Evolutionary conservation across 2,797 vertebrate genomes (phyloP), one percentile per base, ranked within the genome.

Genomic region (Zalophus californianus): DNA sequence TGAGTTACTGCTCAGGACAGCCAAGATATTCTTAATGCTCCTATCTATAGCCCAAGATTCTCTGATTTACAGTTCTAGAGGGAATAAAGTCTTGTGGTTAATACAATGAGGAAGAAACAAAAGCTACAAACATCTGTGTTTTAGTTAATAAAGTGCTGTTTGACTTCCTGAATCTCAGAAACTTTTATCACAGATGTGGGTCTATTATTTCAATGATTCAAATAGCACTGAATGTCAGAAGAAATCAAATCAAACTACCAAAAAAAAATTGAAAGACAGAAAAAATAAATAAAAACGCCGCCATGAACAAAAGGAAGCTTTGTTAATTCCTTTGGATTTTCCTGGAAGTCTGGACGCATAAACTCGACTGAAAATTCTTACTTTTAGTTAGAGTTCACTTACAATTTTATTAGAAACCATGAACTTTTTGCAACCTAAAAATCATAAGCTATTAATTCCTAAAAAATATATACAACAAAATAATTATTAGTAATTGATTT

Each of bases 31-130:
- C 64, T 93, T 90, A 73, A 75, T 90, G 52, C 25, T 92, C 82
- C 80, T 23, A 27, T 62, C 70, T 52, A 27, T 58, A 94, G 70
- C 35, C 54, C 27, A 7, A 35, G 86, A 95, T 56, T 77, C 52
- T 83, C 86, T 95, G 83, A 97, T 95, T 96, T 96, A 97, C 52
- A 83, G 77, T 85, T 92, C 94, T 62, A 68, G 29, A 78, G 91
- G 66, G 89, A 95, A 91, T 80, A 87, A 75, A 75, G 77, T 82
- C 90, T 88, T 94, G 75, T 54, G 23, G 21, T 60, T 92, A 79
- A 86, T 91, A 56, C 38, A 80, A 66, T 44, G 68, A 91, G 32
- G 52, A 92, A 85, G 35, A 92, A 84, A 91, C 50, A 86, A 94
- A 96, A 95, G 64, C 86, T 92, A 78, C 85, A 86, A 68, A 91